These are phyloP conservation scores for Fragum fragum DNA, from an alignment of 2,888 invertebrate genomes.

Conservation along the genomic window DNA sequence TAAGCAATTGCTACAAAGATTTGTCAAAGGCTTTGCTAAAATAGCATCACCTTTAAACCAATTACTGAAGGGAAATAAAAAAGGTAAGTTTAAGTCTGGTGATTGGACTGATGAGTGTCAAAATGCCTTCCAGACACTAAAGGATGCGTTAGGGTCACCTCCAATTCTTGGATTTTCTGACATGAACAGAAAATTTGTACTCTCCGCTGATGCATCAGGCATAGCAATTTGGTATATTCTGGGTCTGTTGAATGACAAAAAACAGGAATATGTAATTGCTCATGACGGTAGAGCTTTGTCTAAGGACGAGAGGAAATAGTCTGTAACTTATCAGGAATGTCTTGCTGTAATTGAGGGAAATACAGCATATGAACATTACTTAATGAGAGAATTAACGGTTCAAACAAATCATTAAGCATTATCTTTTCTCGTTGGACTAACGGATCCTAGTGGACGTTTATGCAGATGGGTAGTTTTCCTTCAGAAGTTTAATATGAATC, in stretches of 20 bases:
- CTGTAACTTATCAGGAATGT: no score
- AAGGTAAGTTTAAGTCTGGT: no score
- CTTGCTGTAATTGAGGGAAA: no score
- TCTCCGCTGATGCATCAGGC: conserved; percentile 57
- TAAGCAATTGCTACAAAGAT: conserved; percentile 85
- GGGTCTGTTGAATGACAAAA: conserved; percentile 55
- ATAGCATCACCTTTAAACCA: conserved; percentile 82
- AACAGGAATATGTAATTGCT: conserved; percentile 58
- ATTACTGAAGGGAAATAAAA: conserved; percentile 74
- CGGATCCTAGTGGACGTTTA: conserved; percentile 43
- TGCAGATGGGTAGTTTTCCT: conserved; percentile 48
- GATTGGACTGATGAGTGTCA: no score
- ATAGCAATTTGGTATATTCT: conserved; percentile 63
- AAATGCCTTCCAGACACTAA: no score
- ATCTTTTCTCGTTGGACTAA: conserved; percentile 45
- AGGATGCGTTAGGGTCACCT: conserved; percentile 49
- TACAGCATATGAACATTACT: conserved; percentile 53
- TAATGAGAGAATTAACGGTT: conserved; percentile 52
- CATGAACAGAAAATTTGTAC: no score
- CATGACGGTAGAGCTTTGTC: conserved; percentile 62
- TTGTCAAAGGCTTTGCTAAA: conserved; percentile 78
- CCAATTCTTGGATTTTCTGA: conserved; percentile 59
- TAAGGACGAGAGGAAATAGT: conserved; percentile 46
- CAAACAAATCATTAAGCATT: conserved; percentile 64
- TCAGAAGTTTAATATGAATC: no score